These are phyloP conservation scores for Graphium colonna DNA, from an alignment of 2,888 invertebrate genomes.

Conservation along the genomic window DNA sequence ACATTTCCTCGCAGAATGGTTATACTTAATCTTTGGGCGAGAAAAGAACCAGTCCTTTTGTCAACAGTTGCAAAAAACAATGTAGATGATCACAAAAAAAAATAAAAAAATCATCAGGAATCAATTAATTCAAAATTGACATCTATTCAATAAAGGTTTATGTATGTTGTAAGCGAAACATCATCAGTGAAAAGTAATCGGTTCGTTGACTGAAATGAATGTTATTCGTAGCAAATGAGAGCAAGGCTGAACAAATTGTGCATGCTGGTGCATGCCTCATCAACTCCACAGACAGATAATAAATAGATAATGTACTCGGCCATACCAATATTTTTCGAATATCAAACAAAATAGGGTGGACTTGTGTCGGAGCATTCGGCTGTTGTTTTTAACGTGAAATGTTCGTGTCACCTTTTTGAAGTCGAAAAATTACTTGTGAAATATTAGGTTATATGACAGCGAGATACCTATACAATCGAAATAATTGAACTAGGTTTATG, in stretches of 20 bases:
- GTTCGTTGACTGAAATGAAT: conserved; percentile 57
- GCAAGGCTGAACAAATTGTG: conserved; percentile 52
- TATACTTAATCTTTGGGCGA: too few species aligned
- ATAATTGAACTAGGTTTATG: too few species aligned
- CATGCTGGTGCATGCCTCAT: not conserved
- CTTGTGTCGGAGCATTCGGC: too few species aligned
- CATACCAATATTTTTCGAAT: not conserved
- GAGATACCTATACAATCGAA: too few species aligned
- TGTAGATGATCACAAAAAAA: not conserved
- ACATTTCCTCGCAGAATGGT: too few species aligned
- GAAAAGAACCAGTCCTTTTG: too few species aligned
- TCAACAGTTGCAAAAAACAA: not conserved
- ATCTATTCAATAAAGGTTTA: not conserved
- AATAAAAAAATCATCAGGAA: not conserved
- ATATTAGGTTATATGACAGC: too few species aligned
- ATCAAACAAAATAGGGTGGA: too few species aligned
- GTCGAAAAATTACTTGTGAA: too few species aligned
- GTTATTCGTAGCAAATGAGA: conserved; percentile 50
- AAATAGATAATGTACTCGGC: too few species aligned
- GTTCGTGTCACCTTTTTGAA: too few species aligned
- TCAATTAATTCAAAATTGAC: not conserved
- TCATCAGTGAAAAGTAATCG: conserved; percentile 38
- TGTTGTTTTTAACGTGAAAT: too few species aligned
- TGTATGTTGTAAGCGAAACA: conserved; percentile 1
- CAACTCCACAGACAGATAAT: not conserved